Base-by-base conservation (phyloP, 1,140 invertebrate species). In the Drosophila sturtevanti region DNA sequence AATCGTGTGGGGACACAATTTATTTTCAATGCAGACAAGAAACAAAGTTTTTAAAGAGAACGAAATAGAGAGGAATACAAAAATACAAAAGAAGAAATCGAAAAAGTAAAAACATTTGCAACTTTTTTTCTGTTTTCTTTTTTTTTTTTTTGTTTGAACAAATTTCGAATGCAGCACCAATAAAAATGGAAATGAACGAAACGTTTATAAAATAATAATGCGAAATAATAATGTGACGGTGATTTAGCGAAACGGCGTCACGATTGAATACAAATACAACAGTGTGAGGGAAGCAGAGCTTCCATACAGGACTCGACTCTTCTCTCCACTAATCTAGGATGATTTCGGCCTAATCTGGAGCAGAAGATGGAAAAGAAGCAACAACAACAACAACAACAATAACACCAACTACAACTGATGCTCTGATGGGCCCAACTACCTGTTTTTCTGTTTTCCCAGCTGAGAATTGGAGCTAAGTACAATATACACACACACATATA, bases 161-260 rank as follows among this genome's bases (percentile, higher is more conserved):
- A 84, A 69, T 80, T 89, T 85, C 73, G 69, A 79, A 89, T 55
- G 79, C 84, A 89, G 60, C 54, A 27, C 89, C 89, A 90, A 90
- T 90, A 90, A 90, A 90, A 90, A 90, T 90, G 82, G 87, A 90
- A 90, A 89, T 90, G 80, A 87, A 85, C 81, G 67, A 73, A 87
- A 89, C 84, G 89, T 81, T 90, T 90, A 82, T 89, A 90, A 90
- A 90, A 90, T 90, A 90, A 86, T 90, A 90, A 90, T 90, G 78
- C 72, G 79, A 90, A 89, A 89, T 89, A 90, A 89, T 89, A 89
- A 89, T 89, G 85, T 86, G 85, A 81, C 80, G 89, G 89, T 89
- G 89, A 91, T 91, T 91, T 91, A 91, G 80, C 76, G 84, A 85
- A 89, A 90, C 63, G 86, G 79, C 79, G 79, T 74, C 89, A 75